Base-by-base conservation (phyloP, 2,113 vertebrate species). In the Amphiprion percula region DNA sequence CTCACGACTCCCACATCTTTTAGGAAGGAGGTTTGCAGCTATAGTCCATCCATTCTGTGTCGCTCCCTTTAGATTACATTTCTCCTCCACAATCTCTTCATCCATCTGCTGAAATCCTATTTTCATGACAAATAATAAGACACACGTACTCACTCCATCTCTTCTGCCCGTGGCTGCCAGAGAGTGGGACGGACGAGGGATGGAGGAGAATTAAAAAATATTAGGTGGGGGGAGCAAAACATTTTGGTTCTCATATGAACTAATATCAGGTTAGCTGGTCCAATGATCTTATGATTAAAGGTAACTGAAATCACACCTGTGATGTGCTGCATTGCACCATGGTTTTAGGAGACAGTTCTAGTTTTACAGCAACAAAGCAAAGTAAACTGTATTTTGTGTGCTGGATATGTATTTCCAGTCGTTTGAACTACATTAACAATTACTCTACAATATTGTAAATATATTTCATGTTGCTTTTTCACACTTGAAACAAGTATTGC, bases 71-170 rank as follows among this genome's bases (percentile, higher is more conserved):
- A 71, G 74, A 90, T 84, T 81, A 63, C 56, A 87, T 86, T 84
- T 86, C 66, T 77, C 69, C 44, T 64, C 26, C 59, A 73, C 66
- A 85, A 85, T 86, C 63, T 69, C 39, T 79, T 74, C 77, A 85
- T 88, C 83, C 73, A 87, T 91, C 85, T 79, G 73, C 76, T 68
- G 79, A 79, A 90, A 89, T 89, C 85, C 81, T 74, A 85, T 87
- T 88, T 88, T 79, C 71, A 80, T 90, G 83, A 86, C 82, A 77
- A 81, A 90, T 74, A 84, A 73, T 84, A 67, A 83, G 65, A 74
- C 15, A 78, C 70, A 63, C 80, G 77, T 47, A 69, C 61, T 67
- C 80, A 53, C 77, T 88, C 76, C 75, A 74, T 82, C 73, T 80
- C 62, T 64, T 70, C 74, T 56, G 65, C 62, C 59, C 62, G 60